Base-by-base conservation (phyloP, 2,888 invertebrate species). In the Polylopha cassiicola region DNA sequence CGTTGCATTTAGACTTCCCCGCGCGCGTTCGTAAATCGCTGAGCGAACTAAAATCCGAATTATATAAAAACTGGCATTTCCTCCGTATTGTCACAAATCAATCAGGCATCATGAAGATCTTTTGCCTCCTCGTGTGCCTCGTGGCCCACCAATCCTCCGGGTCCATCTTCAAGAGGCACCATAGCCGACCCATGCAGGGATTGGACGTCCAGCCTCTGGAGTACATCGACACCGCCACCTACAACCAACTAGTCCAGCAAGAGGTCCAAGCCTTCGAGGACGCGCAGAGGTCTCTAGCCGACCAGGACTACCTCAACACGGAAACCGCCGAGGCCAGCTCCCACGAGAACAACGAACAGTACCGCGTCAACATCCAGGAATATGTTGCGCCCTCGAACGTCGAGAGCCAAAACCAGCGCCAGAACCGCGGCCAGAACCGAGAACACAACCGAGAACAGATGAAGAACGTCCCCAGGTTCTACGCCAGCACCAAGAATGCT, bases 61-160 rank as follows among this genome's bases (percentile, higher is more conserved):
- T 22, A 46, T 71, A 73, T 75, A 75, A 66, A 75, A 58, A 51
- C 48, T 32, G 17, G n/a, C 13, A 26, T 26, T 14, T 26, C 31
- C 22, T 26, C 15, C 18, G 23, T 24, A 17, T 38, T 38, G 46
- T 41, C 16, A 36, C 37, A 43, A 70, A 65, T 63, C 51, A 58
- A 50, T 38, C 51, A 53, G 45, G 38, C 72, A 81, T 57, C 51
- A 84, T 84, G 84, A 82, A 74, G 72, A 71, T 73, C 52, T 65
- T 62, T 55, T 65, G 62, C 58, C 51, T 71, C 37, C 50, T 81
- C 34, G 55, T 81, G 58, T 79, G 75, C 63, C 62, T 82, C 37
- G 66, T 84, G 46, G 68, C 68, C 47, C 67, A 65, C 53, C 58
- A 65, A 45, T 58, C 64, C 48, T 57, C 66, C 47, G 79, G 67